Evolutionary conservation across 2,888 invertebrate species (phyloP).

Genomic region (Cancer borealis): DNA sequence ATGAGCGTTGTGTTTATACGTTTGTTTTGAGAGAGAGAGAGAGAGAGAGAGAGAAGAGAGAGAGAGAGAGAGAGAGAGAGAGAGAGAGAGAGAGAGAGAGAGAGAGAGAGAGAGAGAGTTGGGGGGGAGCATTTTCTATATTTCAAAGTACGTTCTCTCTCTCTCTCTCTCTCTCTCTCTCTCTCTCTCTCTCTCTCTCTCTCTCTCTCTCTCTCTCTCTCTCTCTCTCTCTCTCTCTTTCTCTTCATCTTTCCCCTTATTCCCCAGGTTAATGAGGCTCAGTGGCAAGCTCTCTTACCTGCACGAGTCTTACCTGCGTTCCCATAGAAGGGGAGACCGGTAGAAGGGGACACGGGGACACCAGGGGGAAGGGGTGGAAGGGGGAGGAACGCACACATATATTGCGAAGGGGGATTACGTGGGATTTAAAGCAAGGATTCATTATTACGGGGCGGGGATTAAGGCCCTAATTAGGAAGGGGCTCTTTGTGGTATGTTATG

Average conservation of each 20-base stretch:
- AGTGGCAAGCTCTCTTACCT: conserved; percentile 27
- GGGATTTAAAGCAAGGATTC: conserved; percentile 40
- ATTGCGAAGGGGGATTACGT: conserved; percentile 11
- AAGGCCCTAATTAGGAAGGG: conserved; percentile 24
- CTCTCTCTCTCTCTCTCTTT: not conserved
- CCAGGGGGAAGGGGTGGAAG: not conserved
- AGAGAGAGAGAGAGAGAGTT: conserved; percentile 10
- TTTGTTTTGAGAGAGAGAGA: not conserved
- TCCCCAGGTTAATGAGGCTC: conserved; percentile 1
- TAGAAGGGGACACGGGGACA: not conserved
- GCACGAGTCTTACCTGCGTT: not conserved
- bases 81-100: conserved; percentile 32
- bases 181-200: conserved; percentile 59
- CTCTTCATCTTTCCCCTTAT: not conserved
- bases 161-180: conserved; percentile 53
- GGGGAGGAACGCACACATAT: not conserved
- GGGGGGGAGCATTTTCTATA: not conserved
- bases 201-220: conserved; percentile 33
- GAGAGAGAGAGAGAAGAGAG: conserved; percentile 38
- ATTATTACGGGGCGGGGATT: conserved; percentile 33
- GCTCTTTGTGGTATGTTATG: conserved; percentile 29
- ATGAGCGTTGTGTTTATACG: not conserved
- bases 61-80: conserved; percentile 36
- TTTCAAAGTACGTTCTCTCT: not conserved
- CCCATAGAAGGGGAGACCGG: not conserved